Percentiles rank a stretch among this genome's conserved stretches.
These are phyloP conservation scores for Tupaia chinensis DNA, from an alignment of 2,113 vertebrate species.

Conservation along the genomic window DNA sequence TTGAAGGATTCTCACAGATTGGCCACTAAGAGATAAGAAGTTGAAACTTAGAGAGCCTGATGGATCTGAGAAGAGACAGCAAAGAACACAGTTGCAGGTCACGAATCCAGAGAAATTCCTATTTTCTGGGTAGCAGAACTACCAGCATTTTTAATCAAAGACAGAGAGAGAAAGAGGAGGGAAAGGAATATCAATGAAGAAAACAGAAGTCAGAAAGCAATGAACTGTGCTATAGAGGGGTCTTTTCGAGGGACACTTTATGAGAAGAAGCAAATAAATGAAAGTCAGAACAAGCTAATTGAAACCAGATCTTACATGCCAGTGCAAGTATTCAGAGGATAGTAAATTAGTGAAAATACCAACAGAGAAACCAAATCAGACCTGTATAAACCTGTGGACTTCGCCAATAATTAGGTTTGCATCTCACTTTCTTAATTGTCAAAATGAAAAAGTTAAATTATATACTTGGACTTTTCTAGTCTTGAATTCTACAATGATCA, in stretches of 20 bases:
- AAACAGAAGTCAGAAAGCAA: not conserved
- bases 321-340: not conserved
- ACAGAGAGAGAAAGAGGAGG: not conserved
- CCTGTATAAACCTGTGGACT: not conserved
- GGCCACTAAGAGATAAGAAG: not conserved
- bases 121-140: not conserved
- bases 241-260: not conserved
- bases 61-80: not conserved
- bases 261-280: not conserved
- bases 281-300: not conserved
- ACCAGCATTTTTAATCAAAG: not conserved
- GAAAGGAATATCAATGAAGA: not conserved
- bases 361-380: not conserved
- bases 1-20: not conserved
- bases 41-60: not conserved
- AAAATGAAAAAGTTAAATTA: conserved; percentile 11
- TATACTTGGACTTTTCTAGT: not conserved
- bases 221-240: not conserved
- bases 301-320: not conserved
- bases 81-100: not conserved
- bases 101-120: not conserved
- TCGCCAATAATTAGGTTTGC: not conserved
- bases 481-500: not conserved
- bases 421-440: conserved; percentile 41
- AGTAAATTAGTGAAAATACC: not conserved